Evolutionary conservation across 2,797 vertebrate genomes (phyloP).

Genomic region (Columba guinea): DNA sequence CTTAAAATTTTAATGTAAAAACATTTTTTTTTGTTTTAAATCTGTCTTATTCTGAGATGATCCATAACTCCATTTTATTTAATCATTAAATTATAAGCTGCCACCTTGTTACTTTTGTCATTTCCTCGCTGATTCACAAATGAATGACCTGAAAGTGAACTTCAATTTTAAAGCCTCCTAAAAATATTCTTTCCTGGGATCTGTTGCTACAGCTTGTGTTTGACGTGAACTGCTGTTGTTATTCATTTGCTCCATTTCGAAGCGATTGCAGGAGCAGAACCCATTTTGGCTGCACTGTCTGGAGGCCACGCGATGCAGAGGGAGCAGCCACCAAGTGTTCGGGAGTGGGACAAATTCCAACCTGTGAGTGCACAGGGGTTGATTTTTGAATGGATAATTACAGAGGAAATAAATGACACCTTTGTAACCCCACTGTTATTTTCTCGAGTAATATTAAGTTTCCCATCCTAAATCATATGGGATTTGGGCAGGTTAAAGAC

Average conservation of each 20-base stretch:
- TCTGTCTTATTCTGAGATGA: not conserved
- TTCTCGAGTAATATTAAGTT: not conserved
- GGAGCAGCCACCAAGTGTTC: fast-evolving
- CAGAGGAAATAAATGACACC: not conserved
- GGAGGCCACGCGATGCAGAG: not conserved
- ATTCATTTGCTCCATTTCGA: not conserved
- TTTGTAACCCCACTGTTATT: not conserved
- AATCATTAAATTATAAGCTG: slow-evolving; percentile 30
- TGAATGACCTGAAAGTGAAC: not conserved
- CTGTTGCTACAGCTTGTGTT: not conserved
- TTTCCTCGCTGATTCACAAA: not conserved
- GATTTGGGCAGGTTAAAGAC: not conserved
- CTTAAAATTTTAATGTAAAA: slow-evolving; percentile 5
- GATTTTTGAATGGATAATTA: not conserved
- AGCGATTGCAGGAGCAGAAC: not conserved
- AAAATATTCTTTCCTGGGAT: not conserved
- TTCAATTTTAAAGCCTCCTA: not conserved
- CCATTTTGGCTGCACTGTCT: not conserved
- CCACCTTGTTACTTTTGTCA: not conserved
- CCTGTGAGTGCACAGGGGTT: fast-evolving
- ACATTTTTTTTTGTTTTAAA: not conserved
- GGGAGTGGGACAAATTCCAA: not conserved
- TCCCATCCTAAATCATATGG: not conserved
- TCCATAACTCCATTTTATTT: not conserved
- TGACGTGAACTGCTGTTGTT: not conserved